Conservation (phyloP, 2,888 invertebrate species). For the Caenorhabditis uteleia region DNA sequence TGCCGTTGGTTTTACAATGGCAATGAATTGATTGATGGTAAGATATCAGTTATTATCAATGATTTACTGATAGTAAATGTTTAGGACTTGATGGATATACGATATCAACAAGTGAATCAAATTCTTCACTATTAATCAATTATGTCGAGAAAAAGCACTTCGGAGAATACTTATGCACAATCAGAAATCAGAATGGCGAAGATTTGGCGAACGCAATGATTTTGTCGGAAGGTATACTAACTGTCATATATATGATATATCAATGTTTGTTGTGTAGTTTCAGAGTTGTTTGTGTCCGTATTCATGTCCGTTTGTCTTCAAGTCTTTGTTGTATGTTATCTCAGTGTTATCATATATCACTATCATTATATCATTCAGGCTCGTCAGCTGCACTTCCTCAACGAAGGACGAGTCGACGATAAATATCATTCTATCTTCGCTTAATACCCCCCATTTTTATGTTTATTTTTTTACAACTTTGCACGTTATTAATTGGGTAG, state of each 20-base stretch:
- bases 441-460: constrained; percentile 18
- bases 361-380: constrained; percentile 28
- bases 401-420: constrained; percentile 43
- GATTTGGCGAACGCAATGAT: constrained; percentile 61
- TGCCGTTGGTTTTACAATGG: constrained; percentile 61
- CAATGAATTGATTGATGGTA: constrained; percentile 51
- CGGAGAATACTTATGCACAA: constrained; percentile 63
- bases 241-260: too few relatives aligned
- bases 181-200: constrained; percentile 62
- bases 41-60: background rate
- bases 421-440: constrained; percentile 26
- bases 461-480: constrained; percentile 3
- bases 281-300: constrained; percentile 15
- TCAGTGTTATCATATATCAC: background rate
- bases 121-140: constrained; percentile 48
- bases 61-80: background rate
- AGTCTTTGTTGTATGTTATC: constrained; percentile 31
- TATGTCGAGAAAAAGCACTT: constrained; percentile 52
- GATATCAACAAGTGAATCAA: constrained; percentile 36
- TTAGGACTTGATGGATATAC: constrained; percentile 48
- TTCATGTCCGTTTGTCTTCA: constrained; percentile 12
- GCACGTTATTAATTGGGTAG: constrained; percentile 32
- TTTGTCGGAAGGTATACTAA: constrained; percentile 54
- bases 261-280: constrained; percentile 7
- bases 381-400: constrained; percentile 58